Evolutionary conservation across 2,113 vertebrate species (phyloP).

Genomic region (Pyrgilauda ruficollis): DNA sequence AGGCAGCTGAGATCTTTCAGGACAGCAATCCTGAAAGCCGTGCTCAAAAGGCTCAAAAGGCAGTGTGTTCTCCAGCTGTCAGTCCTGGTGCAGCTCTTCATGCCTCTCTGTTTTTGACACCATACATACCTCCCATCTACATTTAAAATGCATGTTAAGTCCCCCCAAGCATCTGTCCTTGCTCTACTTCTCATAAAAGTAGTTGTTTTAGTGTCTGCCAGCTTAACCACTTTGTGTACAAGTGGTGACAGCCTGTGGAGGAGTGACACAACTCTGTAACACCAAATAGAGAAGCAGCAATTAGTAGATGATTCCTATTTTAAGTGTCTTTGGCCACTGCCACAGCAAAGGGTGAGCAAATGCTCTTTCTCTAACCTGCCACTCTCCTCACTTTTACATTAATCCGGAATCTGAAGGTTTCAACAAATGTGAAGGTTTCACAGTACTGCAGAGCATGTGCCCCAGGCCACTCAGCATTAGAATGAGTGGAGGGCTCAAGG

Average conservation of each 20-base stretch:
- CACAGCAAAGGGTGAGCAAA: neutral
- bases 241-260: neutral
- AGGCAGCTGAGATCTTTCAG: neutral
- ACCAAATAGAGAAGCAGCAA: neutral
- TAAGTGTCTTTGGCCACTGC: neutral
- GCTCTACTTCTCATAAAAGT: neutral
- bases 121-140: neutral
- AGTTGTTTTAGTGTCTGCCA: neutral
- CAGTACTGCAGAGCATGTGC: neutral
- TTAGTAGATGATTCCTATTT: neutral
- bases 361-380: neutral
- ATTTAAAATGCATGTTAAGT: neutral
- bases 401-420: neutral
- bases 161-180: neutral
- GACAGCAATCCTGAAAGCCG: neutral
- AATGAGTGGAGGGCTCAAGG: neutral
- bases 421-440: neutral
- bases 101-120: neutral
- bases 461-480: neutral
- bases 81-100: neutral
- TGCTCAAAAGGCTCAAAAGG: neutral
- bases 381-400: neutral
- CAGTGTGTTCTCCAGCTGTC: neutral
- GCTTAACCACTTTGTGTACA: fast-evolving
- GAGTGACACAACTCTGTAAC: neutral